phyloP scores from a whole-genome alignment of 2,797 vertebrate genomes.

The Pseudochromis fuscus region DNA sequence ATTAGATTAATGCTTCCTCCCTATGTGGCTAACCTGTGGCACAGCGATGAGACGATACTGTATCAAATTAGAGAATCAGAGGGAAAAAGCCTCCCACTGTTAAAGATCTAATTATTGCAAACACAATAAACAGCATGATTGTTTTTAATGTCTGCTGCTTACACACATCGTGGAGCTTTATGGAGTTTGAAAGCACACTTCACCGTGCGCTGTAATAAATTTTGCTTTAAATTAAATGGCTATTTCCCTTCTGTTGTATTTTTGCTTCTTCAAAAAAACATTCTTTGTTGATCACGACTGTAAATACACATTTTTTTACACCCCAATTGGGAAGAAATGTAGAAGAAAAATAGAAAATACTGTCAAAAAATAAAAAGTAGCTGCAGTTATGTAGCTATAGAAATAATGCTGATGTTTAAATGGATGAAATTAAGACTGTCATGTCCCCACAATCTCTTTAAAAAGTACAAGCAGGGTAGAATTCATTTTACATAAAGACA shows the following conservation, averaged over 20 bases:
- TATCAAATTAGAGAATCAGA: conserved; percentile 83
- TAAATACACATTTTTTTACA: not conserved
- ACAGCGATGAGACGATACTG: conserved; percentile 67
- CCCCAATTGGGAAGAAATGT: not conserved
- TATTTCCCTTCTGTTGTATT: not conserved
- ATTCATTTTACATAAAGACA: not conserved
- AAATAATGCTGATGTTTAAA: not conserved
- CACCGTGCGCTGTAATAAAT: not conserved
- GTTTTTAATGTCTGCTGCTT: conserved; percentile 72
- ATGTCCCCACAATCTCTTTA: not conserved
- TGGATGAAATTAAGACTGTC: not conserved
- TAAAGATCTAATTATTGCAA: conserved; percentile 81
- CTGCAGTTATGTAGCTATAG: not conserved
- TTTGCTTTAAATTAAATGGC: conserved; percentile 12
- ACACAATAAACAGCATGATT: conserved; percentile 82
- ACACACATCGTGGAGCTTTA: conserved; percentile 19
- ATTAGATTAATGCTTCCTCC: conserved; percentile 83
- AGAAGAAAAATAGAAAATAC: not conserved
- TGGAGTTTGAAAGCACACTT: conserved; percentile 10
- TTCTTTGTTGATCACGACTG: not conserved
- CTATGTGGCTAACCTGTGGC: conserved; percentile 79
- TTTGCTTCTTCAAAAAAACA: not conserved
- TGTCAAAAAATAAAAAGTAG: not conserved
- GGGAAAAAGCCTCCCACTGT: conserved; percentile 70
- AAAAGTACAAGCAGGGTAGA: not conserved